Base-by-base conservation (phyloP, 1,140 invertebrate genomes). In the Trissolcus basalis region DNA sequence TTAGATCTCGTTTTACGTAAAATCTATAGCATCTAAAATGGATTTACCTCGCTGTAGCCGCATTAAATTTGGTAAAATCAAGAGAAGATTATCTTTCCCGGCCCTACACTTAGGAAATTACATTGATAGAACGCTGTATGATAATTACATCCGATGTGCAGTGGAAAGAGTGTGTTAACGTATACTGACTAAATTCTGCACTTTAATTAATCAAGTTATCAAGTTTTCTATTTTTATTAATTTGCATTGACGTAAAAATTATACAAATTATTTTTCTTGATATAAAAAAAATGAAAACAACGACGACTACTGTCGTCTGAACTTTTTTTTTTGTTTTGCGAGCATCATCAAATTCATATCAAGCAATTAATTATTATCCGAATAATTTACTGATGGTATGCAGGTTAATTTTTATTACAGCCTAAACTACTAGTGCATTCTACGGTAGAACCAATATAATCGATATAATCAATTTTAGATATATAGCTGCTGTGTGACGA, bases 51-150 rank as follows among this genome's bases (percentile, higher is more conserved):
- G 71, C 71, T 61, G 56, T 71, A 63, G 35, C 71, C 77, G 73
- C 76, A 61, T 78, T 78, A 70, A 73, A 73, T 78, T 70, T 35
- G 70, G 70, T 74, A 69, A 70, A 78, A 78, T 78, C 65, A 78
- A 73, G 76, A 74, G 70, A 70, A 72, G 76, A 78, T 78, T 78
- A 78, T 78, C 76, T 78, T 74, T 35, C 45, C 61, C 60, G 54
- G 60, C 61, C 67, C 71, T 71, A 78, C 70, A 61, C 60, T 67
- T 63, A 70, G 67, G 44, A 65, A 65, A 78, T 78, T 78, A 78
- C 70, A 78, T 74, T 78, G 76, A 78, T 78, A 70, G 70, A 78
- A 69, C 70, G 76, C 65, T 64, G 76, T 70, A 70, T 73, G 76
- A 78, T 78, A 78, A 78, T 78, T 65, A 73, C 55, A 59, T 78